Base-by-base conservation (phyloP, 2,888 invertebrate species). In the Arctia plantaginis region DNA sequence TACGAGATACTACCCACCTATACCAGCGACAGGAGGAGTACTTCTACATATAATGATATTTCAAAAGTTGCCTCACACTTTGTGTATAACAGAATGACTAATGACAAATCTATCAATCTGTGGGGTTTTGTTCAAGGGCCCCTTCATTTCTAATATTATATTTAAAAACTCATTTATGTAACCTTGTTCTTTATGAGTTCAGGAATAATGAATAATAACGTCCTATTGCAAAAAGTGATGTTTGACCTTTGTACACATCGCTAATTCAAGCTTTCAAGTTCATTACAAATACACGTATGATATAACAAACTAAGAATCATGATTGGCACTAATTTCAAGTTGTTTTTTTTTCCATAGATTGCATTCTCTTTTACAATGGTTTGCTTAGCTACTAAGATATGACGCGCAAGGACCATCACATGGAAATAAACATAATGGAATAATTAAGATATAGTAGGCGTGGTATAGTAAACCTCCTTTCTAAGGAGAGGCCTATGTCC, bases 211-310 rank as follows among this genome's bases (percentile, higher is more conserved):
- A 27, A 39, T 20, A 51, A 55, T 51, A 55, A 62, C 47, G 41
- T 71, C n/a, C 30, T 70, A 62, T 65, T 71, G 71, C 71, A 65
- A 71, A 70, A 71, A 47, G 47, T 65, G 64, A 30, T 71, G 30
- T n/a, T 71, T 71, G 71, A 71, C 71, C 71, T 71, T 71, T 64
- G 71, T 65, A 65, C 33, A 64, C 62, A 41, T 64, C 64, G 59
- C 44, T 47, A 47, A 71, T 44, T 44, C 23, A 70, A 62, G 6
- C 64, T 64, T 71, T 51, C 27, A 44, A 71, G 64, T 47, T 44
- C 47, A 64, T 33, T 47, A 64, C 69, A 69, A 69, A 59, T 15
- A 69, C 30, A 71, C 64, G 64, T 71, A 33, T 62, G 30, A 59
- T 62, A 71, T 71, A 71, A 62, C 13, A 41, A 69, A 62, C 30